These are phyloP conservation scores for Arvicanthis niloticus DNA, from an alignment of 2,113 vertebrate genomes.

Conservation along the genomic window DNA sequence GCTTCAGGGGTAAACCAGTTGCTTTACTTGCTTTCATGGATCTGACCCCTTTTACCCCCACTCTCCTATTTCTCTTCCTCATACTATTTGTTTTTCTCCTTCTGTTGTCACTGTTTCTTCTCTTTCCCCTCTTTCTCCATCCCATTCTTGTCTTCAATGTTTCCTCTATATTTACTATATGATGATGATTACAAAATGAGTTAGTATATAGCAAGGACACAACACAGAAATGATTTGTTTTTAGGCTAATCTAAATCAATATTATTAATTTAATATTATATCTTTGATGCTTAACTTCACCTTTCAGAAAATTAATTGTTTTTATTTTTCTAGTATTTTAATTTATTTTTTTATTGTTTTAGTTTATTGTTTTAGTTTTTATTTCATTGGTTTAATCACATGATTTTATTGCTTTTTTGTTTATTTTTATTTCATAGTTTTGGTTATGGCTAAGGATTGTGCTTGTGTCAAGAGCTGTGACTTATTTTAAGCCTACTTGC, in stretches of 20 bases:
- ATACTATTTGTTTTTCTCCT: not conserved
- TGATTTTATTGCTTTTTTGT: no score
- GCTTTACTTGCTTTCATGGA: not conserved
- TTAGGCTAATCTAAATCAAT: constrained; percentile 5
- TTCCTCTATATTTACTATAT: not conserved
- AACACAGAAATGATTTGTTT: constrained; percentile 5
- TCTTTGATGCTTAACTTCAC: not conserved
- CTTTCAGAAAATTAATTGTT: not conserved
- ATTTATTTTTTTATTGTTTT: not conserved
- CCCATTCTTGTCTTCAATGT: not conserved
- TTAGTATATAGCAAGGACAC: not conserved
- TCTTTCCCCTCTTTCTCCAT: not conserved
- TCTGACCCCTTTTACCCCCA: no score
- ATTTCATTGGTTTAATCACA: no score
- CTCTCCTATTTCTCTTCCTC: not conserved
- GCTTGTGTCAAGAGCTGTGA: not conserved
- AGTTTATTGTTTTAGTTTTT: not conserved
- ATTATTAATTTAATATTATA: not conserved
- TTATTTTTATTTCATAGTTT: not conserved
- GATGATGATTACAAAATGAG: constrained; percentile 33
- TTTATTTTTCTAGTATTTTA: no score
- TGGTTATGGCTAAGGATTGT: not conserved
- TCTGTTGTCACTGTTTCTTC: no score
- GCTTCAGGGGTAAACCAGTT: not conserved
- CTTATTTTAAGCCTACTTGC: not conserved